Conservation (phyloP, 1,140 invertebrate genomes). For the Idris sp. region DNA sequence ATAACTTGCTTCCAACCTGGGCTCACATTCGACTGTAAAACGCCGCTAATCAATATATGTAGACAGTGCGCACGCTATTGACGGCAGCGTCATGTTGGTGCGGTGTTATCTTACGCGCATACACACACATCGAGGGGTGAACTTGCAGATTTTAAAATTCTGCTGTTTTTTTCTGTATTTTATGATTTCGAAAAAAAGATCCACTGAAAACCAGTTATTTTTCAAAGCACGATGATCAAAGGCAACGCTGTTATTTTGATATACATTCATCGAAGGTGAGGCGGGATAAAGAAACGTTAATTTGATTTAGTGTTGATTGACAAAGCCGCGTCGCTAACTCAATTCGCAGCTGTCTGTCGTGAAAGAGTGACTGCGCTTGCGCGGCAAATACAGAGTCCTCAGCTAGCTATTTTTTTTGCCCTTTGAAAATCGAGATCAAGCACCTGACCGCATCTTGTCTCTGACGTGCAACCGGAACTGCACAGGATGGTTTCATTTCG, state of each 20-base stretch:
- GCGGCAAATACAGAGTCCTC: constrained; percentile 39
- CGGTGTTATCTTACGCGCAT: constrained; percentile 64
- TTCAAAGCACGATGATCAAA: constrained; percentile 32
- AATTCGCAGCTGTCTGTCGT: constrained; percentile 48
- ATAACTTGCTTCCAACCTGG: constrained; percentile 29
- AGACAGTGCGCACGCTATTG: constrained; percentile 24
- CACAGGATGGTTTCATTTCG: constrained; percentile 52
- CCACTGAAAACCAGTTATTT: constrained; percentile 33
- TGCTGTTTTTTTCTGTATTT: no score
- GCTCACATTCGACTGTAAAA: constrained; percentile 42
- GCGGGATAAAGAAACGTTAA: constrained; percentile 60
- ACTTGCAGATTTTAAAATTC: no score
- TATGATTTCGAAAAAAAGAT: no score
- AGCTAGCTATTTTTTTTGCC: constrained; percentile 20
- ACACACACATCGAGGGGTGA: no score
- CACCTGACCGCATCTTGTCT: constrained; percentile 58
- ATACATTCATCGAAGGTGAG: constrained; percentile 36
- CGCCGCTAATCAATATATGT: constrained; percentile 59
- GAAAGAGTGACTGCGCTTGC: constrained; percentile 26
- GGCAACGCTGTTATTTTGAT: constrained; percentile 37
- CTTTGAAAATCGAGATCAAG: constrained; percentile 60
- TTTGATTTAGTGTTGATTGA: constrained; percentile 60
- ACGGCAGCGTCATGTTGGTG: constrained; percentile 34
- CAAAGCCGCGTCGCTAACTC: constrained; percentile 63
- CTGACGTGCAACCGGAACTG: constrained; percentile 36